Percentiles rank a stretch among this genome's conserved stretches.
These are phyloP conservation scores for Amaurobius ferox DNA, from an alignment of 2,888 invertebrate genomes.

Conservation along the genomic window DNA sequence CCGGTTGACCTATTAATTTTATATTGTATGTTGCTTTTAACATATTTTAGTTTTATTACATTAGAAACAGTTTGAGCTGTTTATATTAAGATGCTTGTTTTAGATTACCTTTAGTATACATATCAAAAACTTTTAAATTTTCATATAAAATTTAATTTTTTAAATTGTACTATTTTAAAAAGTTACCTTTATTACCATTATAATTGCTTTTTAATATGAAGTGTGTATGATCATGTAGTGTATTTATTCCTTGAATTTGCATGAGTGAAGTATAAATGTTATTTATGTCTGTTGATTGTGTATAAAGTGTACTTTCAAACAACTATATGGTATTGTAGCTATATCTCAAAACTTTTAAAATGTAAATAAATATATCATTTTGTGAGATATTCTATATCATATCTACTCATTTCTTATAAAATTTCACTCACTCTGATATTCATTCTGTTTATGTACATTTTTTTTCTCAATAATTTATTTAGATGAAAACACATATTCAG, in stretches of 20 bases:
- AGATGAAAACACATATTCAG: background rate
- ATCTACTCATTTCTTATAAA: constrained; percentile 4
- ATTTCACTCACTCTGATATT: background rate
- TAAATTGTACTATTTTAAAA: background rate
- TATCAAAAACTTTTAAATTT: background rate
- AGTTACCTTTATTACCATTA: background rate
- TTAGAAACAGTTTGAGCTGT: too few relatives aligned
- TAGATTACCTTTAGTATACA: constrained; percentile 4
- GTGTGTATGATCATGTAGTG: constrained; percentile 50
- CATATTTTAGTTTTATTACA: too few relatives aligned
- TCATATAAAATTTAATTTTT: background rate
- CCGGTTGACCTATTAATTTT: too few relatives aligned
- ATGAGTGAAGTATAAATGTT: constrained; percentile 63
- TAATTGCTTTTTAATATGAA: constrained; percentile 1
- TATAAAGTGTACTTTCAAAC: constrained; percentile 49
- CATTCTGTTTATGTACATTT: background rate
- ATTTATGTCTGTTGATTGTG: constrained; percentile 61
- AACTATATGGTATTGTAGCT: constrained; percentile 38
- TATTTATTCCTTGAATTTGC: constrained; percentile 60
- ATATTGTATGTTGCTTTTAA: too few relatives aligned
- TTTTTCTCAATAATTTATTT: background rate
- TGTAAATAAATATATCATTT: constrained; percentile 46
- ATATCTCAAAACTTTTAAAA: constrained; percentile 21
- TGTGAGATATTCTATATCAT: background rate
- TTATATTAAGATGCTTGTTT: too few relatives aligned